These are phyloP conservation scores for Carettochelys insculpta DNA, from an alignment of 2,113 vertebrate genomes.

Conservation along the genomic window DNA sequence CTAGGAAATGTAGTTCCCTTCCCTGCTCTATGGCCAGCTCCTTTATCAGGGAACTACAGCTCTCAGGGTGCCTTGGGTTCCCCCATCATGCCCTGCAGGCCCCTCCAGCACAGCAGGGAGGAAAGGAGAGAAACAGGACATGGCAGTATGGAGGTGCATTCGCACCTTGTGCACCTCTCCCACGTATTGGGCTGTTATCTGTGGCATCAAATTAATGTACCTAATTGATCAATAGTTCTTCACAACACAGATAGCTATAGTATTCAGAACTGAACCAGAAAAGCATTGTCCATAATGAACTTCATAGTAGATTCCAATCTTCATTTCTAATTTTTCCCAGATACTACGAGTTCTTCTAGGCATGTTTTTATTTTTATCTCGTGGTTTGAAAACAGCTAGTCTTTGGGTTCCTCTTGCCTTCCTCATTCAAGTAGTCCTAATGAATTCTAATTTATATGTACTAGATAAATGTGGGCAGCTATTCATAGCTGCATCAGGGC, in stretches of 20 bases:
- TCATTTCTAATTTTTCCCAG: background rate
- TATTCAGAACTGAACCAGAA: background rate
- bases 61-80: no score
- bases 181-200: background rate
- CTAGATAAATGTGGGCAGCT: background rate
- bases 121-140: no score
- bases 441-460: background rate
- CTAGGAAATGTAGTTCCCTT: no score
- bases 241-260: background rate
- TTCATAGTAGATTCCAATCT: background rate
- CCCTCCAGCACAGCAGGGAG: no score
- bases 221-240: background rate
- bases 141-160: no score
- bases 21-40: no score
- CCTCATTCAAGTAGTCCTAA: background rate
- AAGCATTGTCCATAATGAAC: background rate
- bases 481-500: background rate
- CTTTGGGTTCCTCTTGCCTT: background rate
- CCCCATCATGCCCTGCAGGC: no score
- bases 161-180: no score
- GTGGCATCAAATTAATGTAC: background rate
- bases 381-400: no score
- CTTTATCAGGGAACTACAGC: no score
- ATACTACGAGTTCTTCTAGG: accelerated
- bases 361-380: background rate